These are phyloP conservation scores for Neoaliturus tenellus DNA, from an alignment of 2,888 invertebrate genomes.

Conservation along the genomic window DNA sequence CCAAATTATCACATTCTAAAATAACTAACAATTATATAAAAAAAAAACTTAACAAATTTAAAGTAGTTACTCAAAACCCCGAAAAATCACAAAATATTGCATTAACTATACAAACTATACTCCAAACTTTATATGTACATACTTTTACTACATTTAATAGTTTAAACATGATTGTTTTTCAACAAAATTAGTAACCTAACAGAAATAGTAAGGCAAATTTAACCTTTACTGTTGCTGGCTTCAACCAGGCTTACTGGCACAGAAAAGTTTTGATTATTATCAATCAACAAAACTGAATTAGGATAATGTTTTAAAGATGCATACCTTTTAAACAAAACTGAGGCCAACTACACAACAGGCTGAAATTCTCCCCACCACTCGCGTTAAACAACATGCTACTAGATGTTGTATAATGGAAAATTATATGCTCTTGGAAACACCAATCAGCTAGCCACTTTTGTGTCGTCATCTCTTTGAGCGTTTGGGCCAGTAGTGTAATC, in stretches of 20 bases:
- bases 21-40: not conserved
- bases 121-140: not conserved
- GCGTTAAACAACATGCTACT: too few relatives aligned
- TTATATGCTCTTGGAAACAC: too few relatives aligned
- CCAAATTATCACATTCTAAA: slow-evolving; percentile 4
- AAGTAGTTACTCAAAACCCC: slow-evolving; percentile 17
- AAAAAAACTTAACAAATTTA: not conserved
- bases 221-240: not conserved
- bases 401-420: too few relatives aligned
- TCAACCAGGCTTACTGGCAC: not conserved
- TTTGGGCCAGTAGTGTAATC: too few relatives aligned
- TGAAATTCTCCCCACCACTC: too few relatives aligned
- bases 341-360: too few relatives aligned
- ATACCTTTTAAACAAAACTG: not conserved
- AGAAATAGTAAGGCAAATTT: too few relatives aligned
- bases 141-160: not conserved
- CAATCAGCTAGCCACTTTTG: too few relatives aligned
- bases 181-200: not conserved
- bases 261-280: slow-evolving; percentile 3
- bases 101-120: slow-evolving; percentile 5
- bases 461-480: too few relatives aligned
- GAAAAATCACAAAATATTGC: slow-evolving; percentile 34
- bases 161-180: not conserved
- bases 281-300: not conserved
- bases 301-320: not conserved